Conservation (phyloP, 1,140 invertebrate genomes). For the Eubasilissa regina region DNA sequence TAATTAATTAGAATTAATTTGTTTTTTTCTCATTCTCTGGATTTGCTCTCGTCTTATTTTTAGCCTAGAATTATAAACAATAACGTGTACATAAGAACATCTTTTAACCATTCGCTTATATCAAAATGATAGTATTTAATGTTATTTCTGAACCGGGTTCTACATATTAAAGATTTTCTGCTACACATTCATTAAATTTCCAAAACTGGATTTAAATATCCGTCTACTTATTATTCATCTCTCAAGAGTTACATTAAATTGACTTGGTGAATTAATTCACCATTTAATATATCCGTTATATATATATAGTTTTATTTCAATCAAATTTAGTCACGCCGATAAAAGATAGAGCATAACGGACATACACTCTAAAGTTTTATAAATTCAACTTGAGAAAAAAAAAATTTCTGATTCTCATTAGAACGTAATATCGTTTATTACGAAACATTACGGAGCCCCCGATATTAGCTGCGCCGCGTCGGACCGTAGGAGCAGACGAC, state of each 20-base stretch:
- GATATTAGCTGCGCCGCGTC: not conserved
- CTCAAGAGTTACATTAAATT: constrained; percentile 1
- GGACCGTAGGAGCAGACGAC: constrained; percentile 25
- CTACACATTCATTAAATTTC: constrained; percentile 19
- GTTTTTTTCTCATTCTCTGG: too few species aligned
- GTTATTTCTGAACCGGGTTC: too few species aligned
- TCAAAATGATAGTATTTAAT: too few species aligned
- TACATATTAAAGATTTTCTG: constrained; percentile 47
- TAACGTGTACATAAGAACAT: too few species aligned
- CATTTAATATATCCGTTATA: constrained; percentile 12
- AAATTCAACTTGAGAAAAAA: too few species aligned
- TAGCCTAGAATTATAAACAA: too few species aligned
- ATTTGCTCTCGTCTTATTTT: too few species aligned
- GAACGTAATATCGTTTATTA: not conserved
- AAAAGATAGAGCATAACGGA: not conserved
- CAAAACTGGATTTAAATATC: not conserved
- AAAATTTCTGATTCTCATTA: too few species aligned
- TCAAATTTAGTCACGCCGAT: constrained; percentile 7
- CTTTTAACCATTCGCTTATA: too few species aligned
- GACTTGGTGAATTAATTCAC: constrained; percentile 17
- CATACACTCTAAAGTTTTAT: too few species aligned
- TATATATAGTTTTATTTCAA: not conserved
- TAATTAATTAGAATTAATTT: too few species aligned
- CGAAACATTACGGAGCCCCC: constrained; percentile 36
- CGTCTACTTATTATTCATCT: not conserved